These are phyloP conservation scores for Lucilia sericata DNA, from an alignment of 1,140 invertebrate species.

Conservation along the genomic window DNA sequence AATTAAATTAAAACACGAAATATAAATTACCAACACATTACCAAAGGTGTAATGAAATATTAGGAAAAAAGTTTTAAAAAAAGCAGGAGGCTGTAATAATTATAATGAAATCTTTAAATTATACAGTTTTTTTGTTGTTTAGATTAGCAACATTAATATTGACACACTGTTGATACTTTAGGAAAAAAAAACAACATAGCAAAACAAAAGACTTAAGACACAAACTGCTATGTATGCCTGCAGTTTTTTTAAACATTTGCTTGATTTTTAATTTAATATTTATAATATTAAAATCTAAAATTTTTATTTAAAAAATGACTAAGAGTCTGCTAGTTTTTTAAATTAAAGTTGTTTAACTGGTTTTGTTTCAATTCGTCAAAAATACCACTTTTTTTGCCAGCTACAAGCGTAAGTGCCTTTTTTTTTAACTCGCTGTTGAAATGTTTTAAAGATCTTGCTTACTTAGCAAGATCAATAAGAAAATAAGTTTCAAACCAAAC, in stretches of 20 bases:
- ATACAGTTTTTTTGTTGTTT: too few relatives aligned
- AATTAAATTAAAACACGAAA: background rate
- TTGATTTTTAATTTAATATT: background rate
- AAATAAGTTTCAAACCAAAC: too few relatives aligned
- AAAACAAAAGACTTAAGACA: slow-evolving; percentile 33
- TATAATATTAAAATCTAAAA: background rate
- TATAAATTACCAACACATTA: too few relatives aligned
- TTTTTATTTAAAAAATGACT: slow-evolving; percentile 32
- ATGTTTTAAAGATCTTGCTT: slow-evolving; percentile 1
- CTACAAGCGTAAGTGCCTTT: background rate
- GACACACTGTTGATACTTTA: background rate
- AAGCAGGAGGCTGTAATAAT: background rate
- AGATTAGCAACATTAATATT: too few relatives aligned
- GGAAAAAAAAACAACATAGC: background rate
- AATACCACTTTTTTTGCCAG: background rate
- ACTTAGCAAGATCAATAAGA: background rate
- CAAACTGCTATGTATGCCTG: background rate
- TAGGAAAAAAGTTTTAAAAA: too few relatives aligned
- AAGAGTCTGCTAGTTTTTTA: background rate
- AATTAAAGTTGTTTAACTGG: slow-evolving; percentile 19
- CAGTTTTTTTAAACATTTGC: too few relatives aligned
- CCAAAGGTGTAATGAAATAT: too few relatives aligned
- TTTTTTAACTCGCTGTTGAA: background rate
- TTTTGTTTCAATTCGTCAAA: slow-evolving; percentile 7
- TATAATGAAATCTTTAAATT: background rate